Conservation (phyloP, 2,888 invertebrate species). For the Eupithecia dodoneata region DNA sequence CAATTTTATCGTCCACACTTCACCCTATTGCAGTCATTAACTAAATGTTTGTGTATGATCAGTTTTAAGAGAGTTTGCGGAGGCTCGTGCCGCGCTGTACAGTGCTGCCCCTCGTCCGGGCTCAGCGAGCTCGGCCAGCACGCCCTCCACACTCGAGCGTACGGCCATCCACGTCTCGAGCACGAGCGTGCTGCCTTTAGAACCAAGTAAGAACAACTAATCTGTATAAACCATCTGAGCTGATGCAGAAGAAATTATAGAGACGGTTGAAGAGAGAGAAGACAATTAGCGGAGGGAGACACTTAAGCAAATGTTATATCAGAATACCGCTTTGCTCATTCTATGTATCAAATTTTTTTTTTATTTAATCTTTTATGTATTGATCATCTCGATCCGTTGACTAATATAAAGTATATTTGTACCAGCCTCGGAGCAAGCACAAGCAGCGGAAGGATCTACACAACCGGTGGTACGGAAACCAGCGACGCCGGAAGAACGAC, state of each 20-base stretch:
- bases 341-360: no score
- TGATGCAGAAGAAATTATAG: no score
- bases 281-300: no score
- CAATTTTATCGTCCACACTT: neutral
- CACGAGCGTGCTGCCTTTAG: constrained; percentile 58
- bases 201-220: constrained; percentile 49
- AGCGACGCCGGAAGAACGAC: constrained; percentile 73
- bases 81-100: constrained; percentile 70
- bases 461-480: constrained; percentile 64
- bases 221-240: no score
- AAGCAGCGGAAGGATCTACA: constrained; percentile 65
- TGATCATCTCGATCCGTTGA: neutral
- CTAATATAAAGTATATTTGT: neutral
- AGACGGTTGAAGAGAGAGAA: no score
- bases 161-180: constrained; percentile 81
- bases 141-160: constrained; percentile 85
- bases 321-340: no score
- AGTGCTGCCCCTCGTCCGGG: constrained; percentile 71
- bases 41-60: constrained; percentile 30
- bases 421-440: constrained; percentile 72
- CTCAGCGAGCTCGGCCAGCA: constrained; percentile 85
- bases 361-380: neutral
- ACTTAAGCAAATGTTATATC: no score
- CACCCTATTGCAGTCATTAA: neutral
- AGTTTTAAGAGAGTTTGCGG: constrained; percentile 81